A percentile compares a stretch with the other conserved stretches of the same genome.
Conservation (phyloP, 2,888 invertebrate species). For the Minunthozetes semirufus region DNA sequence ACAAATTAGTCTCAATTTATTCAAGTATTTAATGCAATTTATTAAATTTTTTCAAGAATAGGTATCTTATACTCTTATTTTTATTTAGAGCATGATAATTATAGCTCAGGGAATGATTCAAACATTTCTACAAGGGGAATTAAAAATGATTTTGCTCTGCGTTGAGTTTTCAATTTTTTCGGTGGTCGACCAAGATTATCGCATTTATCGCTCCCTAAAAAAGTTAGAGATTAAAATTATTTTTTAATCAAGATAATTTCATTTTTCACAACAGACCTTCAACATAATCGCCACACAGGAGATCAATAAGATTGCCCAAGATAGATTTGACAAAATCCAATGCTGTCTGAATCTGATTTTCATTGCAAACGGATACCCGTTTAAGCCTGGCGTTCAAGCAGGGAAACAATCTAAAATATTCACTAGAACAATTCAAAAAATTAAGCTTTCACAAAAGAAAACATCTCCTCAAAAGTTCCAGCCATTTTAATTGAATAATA, state of each 20-base stretch:
- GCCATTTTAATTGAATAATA: not conserved
- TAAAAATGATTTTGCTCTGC: not conserved
- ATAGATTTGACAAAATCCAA: not conserved
- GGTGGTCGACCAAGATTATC: not conserved
- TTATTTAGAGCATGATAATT: no score
- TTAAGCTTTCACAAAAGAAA: no score
- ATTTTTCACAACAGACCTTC: not conserved
- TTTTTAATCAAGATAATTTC: no score
- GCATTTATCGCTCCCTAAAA: not conserved
- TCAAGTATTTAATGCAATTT: no score
- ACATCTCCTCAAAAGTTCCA: no score
- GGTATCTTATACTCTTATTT: not conserved
- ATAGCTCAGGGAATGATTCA: not conserved
- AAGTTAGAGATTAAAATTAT: no score
- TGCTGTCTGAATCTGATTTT: not conserved
- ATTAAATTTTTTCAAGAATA: no score
- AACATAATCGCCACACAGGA: not conserved
- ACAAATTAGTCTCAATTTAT: no score
- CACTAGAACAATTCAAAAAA: not conserved
- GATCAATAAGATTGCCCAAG: not conserved
- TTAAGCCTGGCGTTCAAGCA: not conserved
- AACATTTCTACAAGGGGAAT: not conserved
- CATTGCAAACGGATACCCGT: not conserved
- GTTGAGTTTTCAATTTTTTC: not conserved
- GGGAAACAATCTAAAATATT: not conserved